Evolutionary conservation across 2,113 vertebrate species (phyloP).

Genomic region (Ornithorhynchus anatinus): DNA sequence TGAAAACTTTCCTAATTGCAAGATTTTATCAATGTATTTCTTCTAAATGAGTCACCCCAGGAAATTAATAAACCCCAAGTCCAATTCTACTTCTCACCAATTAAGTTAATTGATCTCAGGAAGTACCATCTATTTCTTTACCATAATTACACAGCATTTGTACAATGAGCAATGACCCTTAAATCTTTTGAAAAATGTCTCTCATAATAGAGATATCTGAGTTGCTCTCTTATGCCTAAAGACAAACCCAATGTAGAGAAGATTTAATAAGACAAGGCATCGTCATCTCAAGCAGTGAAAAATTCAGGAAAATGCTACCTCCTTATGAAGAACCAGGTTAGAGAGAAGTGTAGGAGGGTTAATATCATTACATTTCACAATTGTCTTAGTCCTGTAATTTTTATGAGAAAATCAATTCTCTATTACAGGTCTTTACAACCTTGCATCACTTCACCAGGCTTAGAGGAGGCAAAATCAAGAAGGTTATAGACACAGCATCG

Average conservation of each 20-base stretch:
- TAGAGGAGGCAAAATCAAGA: too few relatives aligned
- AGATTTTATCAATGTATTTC: constrained; percentile 37
- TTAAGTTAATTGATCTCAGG: constrained; percentile 60
- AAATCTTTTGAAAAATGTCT: constrained; percentile 32
- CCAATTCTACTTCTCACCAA: constrained; percentile 44
- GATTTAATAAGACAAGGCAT: too few relatives aligned
- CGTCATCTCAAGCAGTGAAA: too few relatives aligned
- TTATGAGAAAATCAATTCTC: neutral
- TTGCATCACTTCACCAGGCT: neutral
- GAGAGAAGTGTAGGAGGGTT: too few relatives aligned
- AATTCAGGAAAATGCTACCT: too few relatives aligned
- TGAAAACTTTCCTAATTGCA: constrained; percentile 15
- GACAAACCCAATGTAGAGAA: too few relatives aligned
- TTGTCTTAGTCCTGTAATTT: neutral
- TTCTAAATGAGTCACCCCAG: constrained; percentile 48
- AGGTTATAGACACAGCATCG: too few relatives aligned
- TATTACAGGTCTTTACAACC: neutral
- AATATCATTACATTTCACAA: too few relatives aligned
- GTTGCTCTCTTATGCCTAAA: too few relatives aligned
- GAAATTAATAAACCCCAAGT: constrained; percentile 46
- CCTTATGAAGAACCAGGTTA: too few relatives aligned
- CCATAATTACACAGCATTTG: constrained; percentile 30
- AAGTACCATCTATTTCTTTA: constrained; percentile 37
- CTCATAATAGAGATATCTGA: too few relatives aligned
- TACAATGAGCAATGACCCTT: constrained; percentile 31